A percentile compares a stretch with the other conserved stretches of the same genome.
Conservation (phyloP, 2,888 invertebrate species). For the Brenthis ino region DNA sequence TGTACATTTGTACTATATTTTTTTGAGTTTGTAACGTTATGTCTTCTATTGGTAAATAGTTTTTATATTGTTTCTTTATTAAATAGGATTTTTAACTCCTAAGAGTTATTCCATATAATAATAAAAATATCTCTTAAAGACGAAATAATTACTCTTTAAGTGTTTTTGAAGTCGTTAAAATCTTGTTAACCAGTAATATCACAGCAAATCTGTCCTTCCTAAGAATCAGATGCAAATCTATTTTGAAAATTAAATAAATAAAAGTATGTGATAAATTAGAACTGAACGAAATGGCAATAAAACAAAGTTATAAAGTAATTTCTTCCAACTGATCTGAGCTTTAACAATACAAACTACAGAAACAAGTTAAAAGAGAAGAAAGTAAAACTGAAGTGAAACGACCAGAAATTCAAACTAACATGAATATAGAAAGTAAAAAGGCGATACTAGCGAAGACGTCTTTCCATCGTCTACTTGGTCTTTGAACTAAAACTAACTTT, state of each 20-base stretch:
- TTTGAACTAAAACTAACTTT: conserved; percentile 37
- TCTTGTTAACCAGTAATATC: too few species aligned
- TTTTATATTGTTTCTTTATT: too few species aligned
- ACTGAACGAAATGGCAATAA: background rate
- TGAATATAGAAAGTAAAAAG: conserved; percentile 26
- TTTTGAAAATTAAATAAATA: background rate
- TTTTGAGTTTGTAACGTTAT: too few species aligned
- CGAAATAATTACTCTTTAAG: too few species aligned
- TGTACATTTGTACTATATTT: too few species aligned
- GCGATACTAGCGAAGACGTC: conserved; percentile 29
- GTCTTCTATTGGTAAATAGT: too few species aligned
- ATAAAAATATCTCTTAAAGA: too few species aligned
- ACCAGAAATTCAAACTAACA: conserved; percentile 26
- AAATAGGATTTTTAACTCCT: too few species aligned
- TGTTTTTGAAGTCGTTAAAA: too few species aligned
- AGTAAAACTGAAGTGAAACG: conserved; percentile 21
- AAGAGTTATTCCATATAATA: too few species aligned
- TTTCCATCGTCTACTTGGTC: conserved; percentile 30
- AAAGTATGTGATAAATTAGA: background rate
- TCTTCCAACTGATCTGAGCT: conserved; percentile 14
- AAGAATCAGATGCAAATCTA: too few species aligned
- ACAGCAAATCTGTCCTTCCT: too few species aligned
- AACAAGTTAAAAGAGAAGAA: conserved; percentile 6
- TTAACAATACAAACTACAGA: conserved; percentile 2
- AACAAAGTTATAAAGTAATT: conserved; percentile 11